Percentiles rank a stretch among this genome's conserved stretches.
These are phyloP conservation scores for Sula dactylatra DNA, from an alignment of 2,113 vertebrate genomes.

Conservation along the genomic window DNA sequence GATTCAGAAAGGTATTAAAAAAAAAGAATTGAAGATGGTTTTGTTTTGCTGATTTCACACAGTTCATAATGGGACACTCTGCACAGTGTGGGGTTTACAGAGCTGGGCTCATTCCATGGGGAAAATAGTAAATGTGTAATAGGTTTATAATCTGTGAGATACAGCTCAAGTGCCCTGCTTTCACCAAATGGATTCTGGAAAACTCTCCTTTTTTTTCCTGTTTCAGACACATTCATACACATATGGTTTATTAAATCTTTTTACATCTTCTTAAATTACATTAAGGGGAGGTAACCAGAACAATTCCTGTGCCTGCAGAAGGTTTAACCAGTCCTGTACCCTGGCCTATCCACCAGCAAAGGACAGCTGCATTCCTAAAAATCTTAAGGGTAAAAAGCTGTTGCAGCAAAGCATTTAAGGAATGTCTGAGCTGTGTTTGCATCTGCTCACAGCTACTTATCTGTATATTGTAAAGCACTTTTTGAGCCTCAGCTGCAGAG, in stretches of 20 bases:
- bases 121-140: not conserved
- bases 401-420: not conserved
- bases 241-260: not conserved
- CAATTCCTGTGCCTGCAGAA: not conserved
- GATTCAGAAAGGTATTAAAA: constrained; percentile 1
- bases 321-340: not conserved
- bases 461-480: not conserved
- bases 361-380: not conserved
- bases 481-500: not conserved
- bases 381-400: not conserved
- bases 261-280: not conserved
- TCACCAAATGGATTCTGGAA: not conserved
- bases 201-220: not conserved
- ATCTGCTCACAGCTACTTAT: not conserved
- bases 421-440: not conserved
- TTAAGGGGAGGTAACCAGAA: not conserved
- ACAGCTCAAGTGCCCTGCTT: not conserved
- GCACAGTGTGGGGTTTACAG: not conserved
- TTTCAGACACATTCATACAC: not conserved
- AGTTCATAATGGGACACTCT: constrained; percentile 32
- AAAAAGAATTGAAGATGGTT: not conserved
- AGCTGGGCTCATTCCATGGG: not conserved
- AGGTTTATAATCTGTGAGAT: constrained; percentile 30
- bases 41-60: constrained; percentile 45
- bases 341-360: not conserved